phyloP scores from a whole-genome alignment of 2,797 vertebrate species.

The Halcyon badia region DNA sequence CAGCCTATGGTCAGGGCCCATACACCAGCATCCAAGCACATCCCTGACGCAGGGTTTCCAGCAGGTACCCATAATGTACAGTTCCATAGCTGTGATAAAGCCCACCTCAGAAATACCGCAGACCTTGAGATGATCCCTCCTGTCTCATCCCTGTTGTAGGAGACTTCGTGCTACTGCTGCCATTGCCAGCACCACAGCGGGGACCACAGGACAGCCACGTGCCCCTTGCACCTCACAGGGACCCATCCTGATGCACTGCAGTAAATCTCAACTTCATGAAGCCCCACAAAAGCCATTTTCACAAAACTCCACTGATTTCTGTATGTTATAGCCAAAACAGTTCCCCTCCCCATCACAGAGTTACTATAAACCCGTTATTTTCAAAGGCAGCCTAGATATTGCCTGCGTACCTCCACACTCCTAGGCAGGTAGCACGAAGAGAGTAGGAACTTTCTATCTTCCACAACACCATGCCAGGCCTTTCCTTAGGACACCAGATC shows the following conservation, averaged over 20 bases:
- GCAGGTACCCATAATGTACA: neutral
- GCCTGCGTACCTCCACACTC: neutral
- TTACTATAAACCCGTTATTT: neutral
- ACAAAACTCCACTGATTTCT: neutral
- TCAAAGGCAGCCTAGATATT: neutral
- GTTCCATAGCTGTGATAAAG: rapidly evolving
- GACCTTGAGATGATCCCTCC: rapidly evolving
- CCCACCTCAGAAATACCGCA: neutral
- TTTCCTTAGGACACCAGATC: neutral
- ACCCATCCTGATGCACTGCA: neutral
- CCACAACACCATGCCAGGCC: no score
- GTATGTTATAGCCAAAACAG: neutral
- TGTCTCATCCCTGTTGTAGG: rapidly evolving
- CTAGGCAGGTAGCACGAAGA: neutral
- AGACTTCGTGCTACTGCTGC: neutral
- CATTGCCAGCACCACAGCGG: neutral
- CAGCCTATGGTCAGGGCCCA: rapidly evolving
- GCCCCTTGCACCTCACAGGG: rapidly evolving
- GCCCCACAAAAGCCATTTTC: neutral
- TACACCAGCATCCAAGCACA: neutral
- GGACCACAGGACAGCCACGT: neutral
- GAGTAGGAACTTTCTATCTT: neutral
- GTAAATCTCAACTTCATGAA: neutral
- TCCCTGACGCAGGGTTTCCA: rapidly evolving
- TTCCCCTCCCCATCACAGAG: neutral